A percentile compares a stretch with the other conserved stretches of the same genome.
These are phyloP conservation scores for Spodoptera frugiperda DNA, from an alignment of 1,140 invertebrate genomes.

Conservation along the genomic window DNA sequence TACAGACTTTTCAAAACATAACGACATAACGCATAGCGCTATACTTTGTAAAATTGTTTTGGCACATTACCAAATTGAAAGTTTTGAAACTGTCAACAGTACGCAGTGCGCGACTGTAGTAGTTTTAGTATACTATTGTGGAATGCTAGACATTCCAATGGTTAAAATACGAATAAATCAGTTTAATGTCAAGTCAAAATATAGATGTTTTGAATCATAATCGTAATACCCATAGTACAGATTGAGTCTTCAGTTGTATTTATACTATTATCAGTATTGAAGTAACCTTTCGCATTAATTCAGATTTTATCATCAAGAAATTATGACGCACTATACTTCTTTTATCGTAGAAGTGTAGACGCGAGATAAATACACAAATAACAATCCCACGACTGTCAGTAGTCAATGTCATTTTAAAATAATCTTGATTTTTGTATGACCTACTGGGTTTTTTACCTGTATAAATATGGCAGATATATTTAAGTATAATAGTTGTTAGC, in stretches of 20 bases:
- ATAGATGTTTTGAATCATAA: neutral
- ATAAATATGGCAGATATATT: neutral
- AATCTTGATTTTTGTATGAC: slow-evolving; percentile 12
- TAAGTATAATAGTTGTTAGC: neutral
- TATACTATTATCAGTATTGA: slow-evolving; percentile 67
- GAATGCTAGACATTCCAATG: slow-evolving; percentile 1
- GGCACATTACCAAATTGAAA: slow-evolving; percentile 38
- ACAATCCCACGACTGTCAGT: slow-evolving; percentile 18
- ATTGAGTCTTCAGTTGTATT: slow-evolving; percentile 48
- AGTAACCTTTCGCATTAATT: slow-evolving; percentile 70
- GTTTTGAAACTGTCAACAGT: slow-evolving; percentile 39
- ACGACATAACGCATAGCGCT: neutral
- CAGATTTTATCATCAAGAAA: slow-evolving; percentile 52
- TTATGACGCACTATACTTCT: slow-evolving; percentile 40
- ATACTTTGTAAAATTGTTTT: slow-evolving; percentile 2
- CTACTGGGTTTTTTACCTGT: neutral
- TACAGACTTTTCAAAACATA: slow-evolving; percentile 7
- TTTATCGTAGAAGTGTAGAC: slow-evolving; percentile 20
- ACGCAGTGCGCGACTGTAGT: neutral
- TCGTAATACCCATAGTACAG: neutral
- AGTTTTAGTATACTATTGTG: neutral
- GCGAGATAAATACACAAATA: slow-evolving; percentile 33
- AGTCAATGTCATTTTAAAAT: slow-evolving; percentile 37
- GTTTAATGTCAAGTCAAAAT: neutral
- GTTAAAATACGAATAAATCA: slow-evolving; percentile 1